Conservation (phyloP, 2,888 invertebrate species). For the Hydraecia micacea region DNA sequence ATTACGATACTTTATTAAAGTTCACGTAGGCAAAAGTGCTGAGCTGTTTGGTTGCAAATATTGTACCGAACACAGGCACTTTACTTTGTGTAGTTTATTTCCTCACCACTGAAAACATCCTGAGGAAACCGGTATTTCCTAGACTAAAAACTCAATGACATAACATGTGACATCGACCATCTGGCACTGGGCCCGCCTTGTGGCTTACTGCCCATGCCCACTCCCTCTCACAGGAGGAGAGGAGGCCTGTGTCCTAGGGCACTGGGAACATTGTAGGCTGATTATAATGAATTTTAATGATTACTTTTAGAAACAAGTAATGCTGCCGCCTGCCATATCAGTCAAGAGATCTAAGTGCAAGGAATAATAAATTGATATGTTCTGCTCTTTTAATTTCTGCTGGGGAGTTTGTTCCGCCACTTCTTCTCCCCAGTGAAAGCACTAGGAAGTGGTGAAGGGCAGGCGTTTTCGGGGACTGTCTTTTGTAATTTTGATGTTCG, state of each 20-base stretch:
- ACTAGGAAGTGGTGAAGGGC: no score
- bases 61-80: no score
- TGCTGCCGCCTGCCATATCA: neutral
- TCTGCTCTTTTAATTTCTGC: no score
- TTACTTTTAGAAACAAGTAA: neutral
- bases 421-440: no score
- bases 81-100: no score
- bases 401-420: no score
- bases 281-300: neutral
- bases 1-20: neutral
- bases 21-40: neutral
- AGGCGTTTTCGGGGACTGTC: no score
- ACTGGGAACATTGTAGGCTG: neutral
- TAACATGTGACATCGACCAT: neutral
- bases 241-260: neutral
- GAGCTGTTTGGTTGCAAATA: no score
- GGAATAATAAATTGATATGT: neutral
- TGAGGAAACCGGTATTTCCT: neutral
- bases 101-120: no score
- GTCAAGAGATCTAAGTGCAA: neutral
- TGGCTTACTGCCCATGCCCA: neutral
- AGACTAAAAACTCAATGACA: neutral
- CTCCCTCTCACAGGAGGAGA: neutral
- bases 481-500: no score
- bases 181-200: neutral